Evolutionary conservation across 2,113 vertebrate genomes (phyloP), one percentile per base, ranked within the genome.

Genomic region (Octodon degus): DNA sequence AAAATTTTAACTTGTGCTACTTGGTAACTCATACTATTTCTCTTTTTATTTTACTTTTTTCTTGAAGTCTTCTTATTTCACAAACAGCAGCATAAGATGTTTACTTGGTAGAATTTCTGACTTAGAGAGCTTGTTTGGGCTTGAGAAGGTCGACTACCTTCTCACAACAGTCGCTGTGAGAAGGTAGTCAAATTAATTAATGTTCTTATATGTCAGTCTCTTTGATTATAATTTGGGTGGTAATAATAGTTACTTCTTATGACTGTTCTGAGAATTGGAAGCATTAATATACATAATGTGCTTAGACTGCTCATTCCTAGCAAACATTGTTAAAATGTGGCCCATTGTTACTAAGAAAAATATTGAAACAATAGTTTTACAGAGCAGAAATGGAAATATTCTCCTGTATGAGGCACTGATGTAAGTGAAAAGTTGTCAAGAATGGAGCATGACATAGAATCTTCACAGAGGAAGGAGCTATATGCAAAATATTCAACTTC

Each of bases 401-500:
- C 20, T 22, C 14, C 55, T 10, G 40, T 37, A 89, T 72, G 85
- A 85, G 30, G 86, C 9, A 65, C 53, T 27, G 7, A 30, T 6
- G 76, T 90, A 89, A 12, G 0, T 96, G 50, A 30, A 80, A 70
- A 11, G 2, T 34, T 70, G 6, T 81, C 25, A 68, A 37, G 20
- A 6, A 68, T 2, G 24, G 14, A 90, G 7, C 8, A 81, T 84
- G 94, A 25, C 12, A 25, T 72, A 89, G 53, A 43, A 2, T 96
- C 76, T 53, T 95, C 82, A 16, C 12, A 19, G 40, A 85, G 0
- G 0, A 65, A 63, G 92, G 30, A 85, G 22, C 93, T 16, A 13
- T 80, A 82, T 95, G 30, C 40, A 90, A 84, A 83, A 77, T 37
- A 40, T 82, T 82, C 25, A 93, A 93, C 20, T 98, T 95, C 80